phyloP scores from a whole-genome alignment of 2,888 invertebrate genomes.

The Drosophila histrio region DNA sequence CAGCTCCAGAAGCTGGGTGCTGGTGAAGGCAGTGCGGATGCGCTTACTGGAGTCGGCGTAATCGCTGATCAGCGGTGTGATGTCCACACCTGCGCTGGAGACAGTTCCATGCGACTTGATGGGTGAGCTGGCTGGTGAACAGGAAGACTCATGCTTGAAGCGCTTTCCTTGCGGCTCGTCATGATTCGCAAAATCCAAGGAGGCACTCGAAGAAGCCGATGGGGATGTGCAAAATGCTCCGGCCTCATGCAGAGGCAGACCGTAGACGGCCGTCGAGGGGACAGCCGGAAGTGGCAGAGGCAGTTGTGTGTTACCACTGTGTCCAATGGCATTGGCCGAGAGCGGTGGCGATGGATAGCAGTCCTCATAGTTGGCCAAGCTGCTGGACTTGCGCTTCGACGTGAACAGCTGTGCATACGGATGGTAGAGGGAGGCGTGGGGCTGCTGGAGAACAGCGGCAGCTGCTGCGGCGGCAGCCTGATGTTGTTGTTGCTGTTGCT shows the following conservation, averaged over 20 bases:
- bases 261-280: constrained; percentile 39
- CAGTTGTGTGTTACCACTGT: constrained; percentile 26
- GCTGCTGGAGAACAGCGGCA: constrained; percentile 53
- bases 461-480: constrained; percentile 57
- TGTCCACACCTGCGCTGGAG: constrained; percentile 45
- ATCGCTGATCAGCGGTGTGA: constrained; percentile 82
- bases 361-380: constrained; percentile 61
- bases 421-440: constrained; percentile 70
- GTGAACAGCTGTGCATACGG: constrained; percentile 74
- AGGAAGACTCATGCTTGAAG: constrained; percentile 75
- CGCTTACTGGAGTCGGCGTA: constrained; percentile 91
- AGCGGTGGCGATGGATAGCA: constrained; percentile 68
- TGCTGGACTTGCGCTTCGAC: constrained; percentile 69
- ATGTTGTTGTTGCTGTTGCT: constrained; percentile 71
- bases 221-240: constrained; percentile 82
- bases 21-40: constrained; percentile 96
- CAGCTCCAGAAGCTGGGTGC: constrained; percentile 93
- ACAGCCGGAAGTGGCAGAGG: constrained; percentile 18
- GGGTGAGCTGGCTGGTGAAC: constrained; percentile 78
- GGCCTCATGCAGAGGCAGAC: constrained; percentile 54
- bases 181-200: constrained; percentile 69
- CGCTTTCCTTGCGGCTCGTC: constrained; percentile 78
- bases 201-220: constrained; percentile 81
- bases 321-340: constrained; percentile 53
- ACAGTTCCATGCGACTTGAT: constrained; percentile 45